Evolutionary conservation across 2,113 vertebrate genomes (phyloP).

Genomic region (Oncorhynchus tshawytscha): DNA sequence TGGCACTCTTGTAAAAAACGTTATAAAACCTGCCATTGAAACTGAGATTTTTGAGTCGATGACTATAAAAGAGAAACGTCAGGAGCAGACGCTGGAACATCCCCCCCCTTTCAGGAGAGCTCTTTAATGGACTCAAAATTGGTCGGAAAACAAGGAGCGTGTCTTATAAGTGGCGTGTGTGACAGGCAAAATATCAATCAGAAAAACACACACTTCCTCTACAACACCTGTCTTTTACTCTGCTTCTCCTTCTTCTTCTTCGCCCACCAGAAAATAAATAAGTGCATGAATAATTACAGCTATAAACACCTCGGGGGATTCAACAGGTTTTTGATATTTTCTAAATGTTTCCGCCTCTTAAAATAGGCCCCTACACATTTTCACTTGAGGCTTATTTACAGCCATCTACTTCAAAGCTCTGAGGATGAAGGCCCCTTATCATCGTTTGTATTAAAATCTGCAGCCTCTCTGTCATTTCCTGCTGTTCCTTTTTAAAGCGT

Average conservation of each 20-base stretch:
- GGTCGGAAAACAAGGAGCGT: neutral
- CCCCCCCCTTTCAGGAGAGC: neutral
- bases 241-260: conserved; percentile 11
- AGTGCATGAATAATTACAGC: conserved; percentile 70
- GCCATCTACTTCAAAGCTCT: conserved; percentile 64
- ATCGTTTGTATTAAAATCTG: conserved; percentile 64
- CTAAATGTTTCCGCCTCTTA: conserved; percentile 59
- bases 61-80: neutral
- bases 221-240: conserved; percentile 61
- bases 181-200: conserved; percentile 33
- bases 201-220: conserved; percentile 46
- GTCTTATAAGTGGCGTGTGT: conserved; percentile 4
- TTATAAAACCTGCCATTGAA: no score
- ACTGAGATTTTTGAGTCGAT: no score
- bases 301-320: conserved; percentile 62
- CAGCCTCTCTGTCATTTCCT: conserved; percentile 35
- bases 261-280: conserved; percentile 52
- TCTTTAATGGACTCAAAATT: neutral
- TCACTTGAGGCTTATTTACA: conserved; percentile 53
- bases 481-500: conserved; percentile 9
- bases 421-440: conserved; percentile 43
- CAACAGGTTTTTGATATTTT: conserved; percentile 54
- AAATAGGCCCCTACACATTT: conserved; percentile 49
- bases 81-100: neutral
- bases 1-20: no score